phyloP scores from a whole-genome alignment of 2,113 vertebrate species.

The Neodontobutis hainanensis region DNA sequence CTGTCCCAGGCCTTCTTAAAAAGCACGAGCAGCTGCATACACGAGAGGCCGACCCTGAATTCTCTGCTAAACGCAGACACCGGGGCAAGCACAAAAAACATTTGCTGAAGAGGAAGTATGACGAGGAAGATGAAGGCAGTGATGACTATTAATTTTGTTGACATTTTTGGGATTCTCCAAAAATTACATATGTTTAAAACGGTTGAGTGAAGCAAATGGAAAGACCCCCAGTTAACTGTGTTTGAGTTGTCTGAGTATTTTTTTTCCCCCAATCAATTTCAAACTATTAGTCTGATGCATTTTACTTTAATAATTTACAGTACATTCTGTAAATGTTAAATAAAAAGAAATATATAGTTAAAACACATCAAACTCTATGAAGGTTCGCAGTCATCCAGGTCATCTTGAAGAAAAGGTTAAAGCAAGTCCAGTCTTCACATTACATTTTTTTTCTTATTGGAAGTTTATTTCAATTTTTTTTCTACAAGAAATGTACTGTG shows the following conservation, averaged over 20 bases:
- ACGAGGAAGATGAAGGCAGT: constrained; percentile 69
- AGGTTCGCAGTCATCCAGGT: too few relatives aligned
- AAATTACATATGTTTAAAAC: neutral
- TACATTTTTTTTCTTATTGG: too few relatives aligned
- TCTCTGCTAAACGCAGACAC: constrained; percentile 57
- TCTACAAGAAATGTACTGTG: too few relatives aligned
- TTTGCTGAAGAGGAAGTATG: constrained; percentile 67
- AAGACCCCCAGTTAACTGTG: too few relatives aligned
- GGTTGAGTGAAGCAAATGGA: too few relatives aligned
- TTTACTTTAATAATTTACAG: neutral
- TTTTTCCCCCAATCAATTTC: too few relatives aligned
- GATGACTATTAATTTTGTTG: constrained; percentile 61
- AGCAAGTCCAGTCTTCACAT: too few relatives aligned
- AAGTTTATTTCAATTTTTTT: too few relatives aligned
- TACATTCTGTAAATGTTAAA: neutral
- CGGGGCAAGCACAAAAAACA: constrained; percentile 69
- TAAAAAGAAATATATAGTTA: neutral
- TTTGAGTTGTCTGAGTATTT: too few relatives aligned
- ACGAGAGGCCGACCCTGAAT: constrained; percentile 61
- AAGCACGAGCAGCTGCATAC: constrained; percentile 69
- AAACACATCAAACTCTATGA: neutral
- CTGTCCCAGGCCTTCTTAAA: constrained; percentile 68
- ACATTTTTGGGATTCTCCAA: neutral
- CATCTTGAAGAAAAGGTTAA: too few relatives aligned
- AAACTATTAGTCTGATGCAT: too few relatives aligned